A percentile compares a stretch with the other conserved stretches of the same genome.
phyloP scores from a whole-genome alignment of 1,140 invertebrate species.

The Brachionus plicatilis region DNA sequence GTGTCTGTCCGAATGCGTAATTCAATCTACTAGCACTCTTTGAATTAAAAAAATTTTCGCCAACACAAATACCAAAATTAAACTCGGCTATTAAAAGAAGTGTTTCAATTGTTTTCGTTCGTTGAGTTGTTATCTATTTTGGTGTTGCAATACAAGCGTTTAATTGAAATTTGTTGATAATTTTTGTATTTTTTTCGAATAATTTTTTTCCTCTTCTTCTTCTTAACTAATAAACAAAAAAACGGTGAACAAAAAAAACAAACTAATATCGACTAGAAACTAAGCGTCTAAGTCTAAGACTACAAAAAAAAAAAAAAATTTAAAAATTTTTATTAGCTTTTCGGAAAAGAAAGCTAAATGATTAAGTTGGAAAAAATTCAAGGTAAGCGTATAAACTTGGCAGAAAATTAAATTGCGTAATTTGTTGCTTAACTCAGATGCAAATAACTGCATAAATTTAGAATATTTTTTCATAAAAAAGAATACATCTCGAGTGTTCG shows the following conservation, averaged over 20 bases:
- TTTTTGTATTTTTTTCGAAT: background rate
- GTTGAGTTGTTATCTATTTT: conserved; percentile 18
- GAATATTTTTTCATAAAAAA: conserved; percentile 27
- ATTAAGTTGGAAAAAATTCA: background rate
- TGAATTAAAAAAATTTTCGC: background rate
- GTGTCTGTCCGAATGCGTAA: background rate
- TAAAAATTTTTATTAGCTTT: background rate
- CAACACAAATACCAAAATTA: background rate
- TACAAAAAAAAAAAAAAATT: conserved; percentile 16
- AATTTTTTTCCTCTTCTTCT: background rate
- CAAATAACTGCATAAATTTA: conserved; percentile 1
- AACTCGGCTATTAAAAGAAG: background rate
- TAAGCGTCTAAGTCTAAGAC: conserved; percentile 41
- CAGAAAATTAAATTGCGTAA: conserved; percentile 15
- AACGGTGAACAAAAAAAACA: conserved; percentile 30
- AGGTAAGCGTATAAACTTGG: background rate
- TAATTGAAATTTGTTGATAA: background rate
- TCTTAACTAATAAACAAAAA: conserved; percentile 37
- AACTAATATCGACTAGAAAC: conserved; percentile 41
- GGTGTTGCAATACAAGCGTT: conserved; percentile 28
- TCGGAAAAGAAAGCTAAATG: conserved; percentile 4
- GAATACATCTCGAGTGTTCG: background rate
- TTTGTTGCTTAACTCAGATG: background rate
- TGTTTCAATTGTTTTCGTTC: conserved; percentile 7
- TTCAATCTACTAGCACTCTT: background rate